Conservation (phyloP, 2,797 vertebrate species). For the Urophycis tenuis region DNA sequence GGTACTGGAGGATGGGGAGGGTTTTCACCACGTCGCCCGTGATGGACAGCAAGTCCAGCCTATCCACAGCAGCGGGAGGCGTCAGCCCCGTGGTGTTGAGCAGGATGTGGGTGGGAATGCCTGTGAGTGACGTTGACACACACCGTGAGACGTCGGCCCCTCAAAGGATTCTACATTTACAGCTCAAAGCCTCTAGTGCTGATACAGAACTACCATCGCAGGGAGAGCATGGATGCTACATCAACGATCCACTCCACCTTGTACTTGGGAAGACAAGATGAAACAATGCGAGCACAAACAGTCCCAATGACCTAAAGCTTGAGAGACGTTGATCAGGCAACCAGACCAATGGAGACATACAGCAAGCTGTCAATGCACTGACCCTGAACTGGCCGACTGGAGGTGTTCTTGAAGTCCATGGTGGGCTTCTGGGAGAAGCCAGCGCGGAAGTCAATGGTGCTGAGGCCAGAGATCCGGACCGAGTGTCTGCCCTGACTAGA, state of each 20-base stretch:
- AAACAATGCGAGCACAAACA: neutral
- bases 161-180: neutral
- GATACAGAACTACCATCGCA: neutral
- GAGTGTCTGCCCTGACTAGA: constrained; percentile 91
- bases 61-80: constrained; percentile 81
- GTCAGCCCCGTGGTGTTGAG: constrained; percentile 88
- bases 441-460: constrained; percentile 90
- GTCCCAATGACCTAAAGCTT: neutral
- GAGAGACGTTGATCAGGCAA: neutral
- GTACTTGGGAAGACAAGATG: neutral
- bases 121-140: constrained; percentile 53
- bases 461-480: constrained; percentile 91
- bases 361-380: constrained; percentile 31
- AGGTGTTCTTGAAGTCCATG: constrained; percentile 85
- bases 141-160: neutral
- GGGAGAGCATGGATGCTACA: neutral
- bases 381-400: constrained; percentile 92
- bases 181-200: neutral
- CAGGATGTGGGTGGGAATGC: constrained; percentile 90
- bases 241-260: neutral
- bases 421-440: constrained; percentile 90
- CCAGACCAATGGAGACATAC: constrained; percentile 6
- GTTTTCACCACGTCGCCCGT: constrained; percentile 81
- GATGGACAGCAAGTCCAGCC: constrained; percentile 84
- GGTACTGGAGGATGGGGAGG: constrained; percentile 83